A percentile compares a stretch with the other conserved stretches of the same genome.
These are phyloP conservation scores for Centrocercus urophasianus DNA, from an alignment of 2,113 vertebrate genomes.

Conservation along the genomic window DNA sequence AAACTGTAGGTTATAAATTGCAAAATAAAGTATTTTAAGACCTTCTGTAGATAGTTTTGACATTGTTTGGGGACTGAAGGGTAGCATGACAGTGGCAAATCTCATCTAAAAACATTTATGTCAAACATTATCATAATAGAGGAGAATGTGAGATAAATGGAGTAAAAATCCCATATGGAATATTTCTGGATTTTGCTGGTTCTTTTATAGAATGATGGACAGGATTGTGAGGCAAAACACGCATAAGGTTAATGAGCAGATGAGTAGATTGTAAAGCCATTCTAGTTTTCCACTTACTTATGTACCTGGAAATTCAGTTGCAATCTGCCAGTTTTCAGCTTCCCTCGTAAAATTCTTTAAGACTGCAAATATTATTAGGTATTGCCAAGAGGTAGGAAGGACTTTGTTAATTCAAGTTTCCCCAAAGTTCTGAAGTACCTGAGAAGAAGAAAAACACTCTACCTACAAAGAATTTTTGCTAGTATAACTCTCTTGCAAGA, in stretches of 20 bases:
- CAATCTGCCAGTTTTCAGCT: not conserved
- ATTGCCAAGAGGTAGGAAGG: not conserved
- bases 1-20: not conserved
- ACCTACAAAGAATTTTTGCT: not conserved
- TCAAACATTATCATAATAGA: not conserved
- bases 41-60: not conserved
- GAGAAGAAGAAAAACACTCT: not conserved
- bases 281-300: not conserved
- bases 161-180: not conserved
- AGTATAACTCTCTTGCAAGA: not conserved
- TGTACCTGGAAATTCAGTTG: not conserved
- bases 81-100: not conserved
- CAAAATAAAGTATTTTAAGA: not conserved
- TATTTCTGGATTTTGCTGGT: not conserved
- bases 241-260: not conserved
- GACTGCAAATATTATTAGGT: not conserved
- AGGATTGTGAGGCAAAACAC: not conserved
- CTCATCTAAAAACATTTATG: not conserved
- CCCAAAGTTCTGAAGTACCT: not conserved
- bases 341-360: not conserved
- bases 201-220: not conserved
- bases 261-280: not conserved
- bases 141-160: not conserved
- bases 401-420: not conserved
- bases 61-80: not conserved